These are phyloP conservation scores for Menura novaehollandiae DNA, from an alignment of 2,113 vertebrate species.

Conservation along the genomic window DNA sequence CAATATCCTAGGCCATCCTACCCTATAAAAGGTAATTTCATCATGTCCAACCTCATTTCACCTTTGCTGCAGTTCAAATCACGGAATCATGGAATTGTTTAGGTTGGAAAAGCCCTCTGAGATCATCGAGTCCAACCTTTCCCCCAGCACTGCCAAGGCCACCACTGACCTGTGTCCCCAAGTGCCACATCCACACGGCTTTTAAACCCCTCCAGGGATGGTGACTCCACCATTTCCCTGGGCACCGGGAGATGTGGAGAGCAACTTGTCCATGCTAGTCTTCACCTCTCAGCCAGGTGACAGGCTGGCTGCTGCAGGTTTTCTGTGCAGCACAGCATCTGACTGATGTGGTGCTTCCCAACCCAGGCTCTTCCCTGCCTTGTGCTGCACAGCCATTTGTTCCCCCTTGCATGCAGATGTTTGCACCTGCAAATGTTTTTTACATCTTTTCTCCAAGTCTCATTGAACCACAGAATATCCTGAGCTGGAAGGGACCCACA, in stretches of 20 bases:
- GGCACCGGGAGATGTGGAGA: neutral
- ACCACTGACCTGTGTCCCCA: neutral
- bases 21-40: neutral
- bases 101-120: neutral
- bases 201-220: neutral
- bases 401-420: neutral
- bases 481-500: neutral
- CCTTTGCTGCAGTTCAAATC: neutral
- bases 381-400: neutral
- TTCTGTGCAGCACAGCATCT: rapidly evolving
- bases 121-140: neutral
- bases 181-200: neutral
- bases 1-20: rapidly evolving
- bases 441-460: neutral
- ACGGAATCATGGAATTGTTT: neutral
- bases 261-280: neutral
- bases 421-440: neutral
- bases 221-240: neutral
- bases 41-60: neutral
- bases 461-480: neutral
- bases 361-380: neutral
- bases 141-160: neutral
- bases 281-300: neutral
- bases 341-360: neutral
- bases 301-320: neutral